These are phyloP conservation scores for Aproaerema taeniolella DNA, from an alignment of 2,888 invertebrate species.

Conservation along the genomic window DNA sequence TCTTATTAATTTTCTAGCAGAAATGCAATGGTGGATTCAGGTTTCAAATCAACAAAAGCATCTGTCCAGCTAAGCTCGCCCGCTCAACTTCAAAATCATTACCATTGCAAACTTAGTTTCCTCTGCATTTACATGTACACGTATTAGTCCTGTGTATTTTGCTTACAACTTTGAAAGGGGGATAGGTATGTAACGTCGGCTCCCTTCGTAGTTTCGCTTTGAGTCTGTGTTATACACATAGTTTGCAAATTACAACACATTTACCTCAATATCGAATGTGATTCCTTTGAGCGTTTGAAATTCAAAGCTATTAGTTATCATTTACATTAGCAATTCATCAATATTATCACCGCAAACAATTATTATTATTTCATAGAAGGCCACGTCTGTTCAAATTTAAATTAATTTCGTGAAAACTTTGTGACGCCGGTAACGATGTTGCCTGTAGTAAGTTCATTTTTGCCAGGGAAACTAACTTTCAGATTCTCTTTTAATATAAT, in stretches of 20 bases:
- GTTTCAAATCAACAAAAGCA: too few species aligned
- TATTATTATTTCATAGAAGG: too few species aligned
- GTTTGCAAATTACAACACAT: conserved; percentile 1
- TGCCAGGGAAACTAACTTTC: conserved; percentile 36
- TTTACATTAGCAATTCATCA: too few species aligned
- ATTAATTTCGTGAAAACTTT: conserved; percentile 42
- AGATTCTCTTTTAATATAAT: conserved; percentile 28
- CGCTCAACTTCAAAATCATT: not conserved
- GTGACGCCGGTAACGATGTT: conserved; percentile 50
- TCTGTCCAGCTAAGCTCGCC: too few species aligned
- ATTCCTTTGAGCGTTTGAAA: too few species aligned
- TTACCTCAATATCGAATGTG: too few species aligned
- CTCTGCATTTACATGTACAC: not conserved
- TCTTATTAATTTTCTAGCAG: too few species aligned
- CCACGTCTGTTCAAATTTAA: conserved; percentile 22
- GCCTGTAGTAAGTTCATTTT: conserved; percentile 40
- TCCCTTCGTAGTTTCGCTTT: conserved; percentile 3
- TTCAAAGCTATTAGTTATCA: too few species aligned
- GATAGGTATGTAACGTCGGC: conserved; percentile 1
- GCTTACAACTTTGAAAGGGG: not conserved
- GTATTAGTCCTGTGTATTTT: not conserved
- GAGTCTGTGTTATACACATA: not conserved
- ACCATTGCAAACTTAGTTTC: not conserved
- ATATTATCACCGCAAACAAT: too few species aligned
- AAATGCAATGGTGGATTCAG: too few species aligned